phyloP scores from a whole-genome alignment of 2,888 invertebrate species.

The Meandrusa payeni region DNA sequence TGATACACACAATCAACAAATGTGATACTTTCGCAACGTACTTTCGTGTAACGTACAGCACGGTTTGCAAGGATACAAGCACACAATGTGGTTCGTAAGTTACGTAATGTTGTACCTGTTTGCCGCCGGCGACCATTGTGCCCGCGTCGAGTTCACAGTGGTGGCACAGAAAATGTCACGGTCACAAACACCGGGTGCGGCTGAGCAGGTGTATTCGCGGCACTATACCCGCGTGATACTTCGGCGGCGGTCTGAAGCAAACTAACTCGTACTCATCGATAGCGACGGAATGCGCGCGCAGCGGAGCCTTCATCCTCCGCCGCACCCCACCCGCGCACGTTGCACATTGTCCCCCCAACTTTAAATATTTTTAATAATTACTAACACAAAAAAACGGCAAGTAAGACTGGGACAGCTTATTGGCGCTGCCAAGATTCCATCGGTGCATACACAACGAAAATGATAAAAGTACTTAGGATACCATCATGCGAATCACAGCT shows the following conservation, averaged over 20 bases:
- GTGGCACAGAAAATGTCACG: constrained; percentile 48
- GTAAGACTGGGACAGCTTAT: no score
- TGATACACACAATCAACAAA: no score
- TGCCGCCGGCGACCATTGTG: constrained; percentile 79
- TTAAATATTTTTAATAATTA: not conserved
- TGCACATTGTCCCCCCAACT: no score
- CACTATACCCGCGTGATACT: constrained; percentile 72
- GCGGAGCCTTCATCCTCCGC: constrained; percentile 45
- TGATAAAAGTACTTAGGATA: no score
- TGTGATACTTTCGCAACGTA: no score
- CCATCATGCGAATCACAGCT: no score
- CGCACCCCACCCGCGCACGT: constrained; percentile 29
- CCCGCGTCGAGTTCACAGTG: constrained; percentile 51
- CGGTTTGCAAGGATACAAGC: no score
- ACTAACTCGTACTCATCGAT: constrained; percentile 55
- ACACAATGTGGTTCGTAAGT: constrained; percentile 23
- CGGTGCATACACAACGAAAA: no score
- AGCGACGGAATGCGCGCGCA: constrained; percentile 35
- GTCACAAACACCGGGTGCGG: constrained; percentile 44
- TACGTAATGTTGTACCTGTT: constrained; percentile 63
- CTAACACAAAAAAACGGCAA: no score
- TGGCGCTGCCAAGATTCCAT: no score
- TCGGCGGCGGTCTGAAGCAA: constrained; percentile 74
- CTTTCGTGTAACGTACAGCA: no score
- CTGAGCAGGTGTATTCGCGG: constrained; percentile 37